phyloP scores from a whole-genome alignment of 2,888 invertebrate genomes.

The Tromatobia lineatoria region DNA sequence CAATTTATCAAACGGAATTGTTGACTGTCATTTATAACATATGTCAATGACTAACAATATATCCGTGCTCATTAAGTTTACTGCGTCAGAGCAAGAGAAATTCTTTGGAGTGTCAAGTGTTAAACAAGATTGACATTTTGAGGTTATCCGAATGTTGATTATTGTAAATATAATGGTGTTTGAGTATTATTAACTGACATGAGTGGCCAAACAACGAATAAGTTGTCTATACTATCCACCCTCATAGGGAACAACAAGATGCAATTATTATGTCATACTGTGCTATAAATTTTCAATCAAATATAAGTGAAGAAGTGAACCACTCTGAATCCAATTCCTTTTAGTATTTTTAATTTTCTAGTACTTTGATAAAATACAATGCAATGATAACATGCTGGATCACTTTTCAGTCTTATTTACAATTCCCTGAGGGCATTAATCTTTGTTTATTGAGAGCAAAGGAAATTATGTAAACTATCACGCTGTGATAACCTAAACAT shows the following conservation, averaged over 20 bases:
- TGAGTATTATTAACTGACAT: neutral
- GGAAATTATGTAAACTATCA: too few relatives aligned
- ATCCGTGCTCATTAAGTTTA: too few relatives aligned
- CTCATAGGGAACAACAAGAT: neutral
- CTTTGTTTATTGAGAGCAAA: too few relatives aligned
- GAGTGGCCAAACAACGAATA: neutral
- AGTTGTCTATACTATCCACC: too few relatives aligned
- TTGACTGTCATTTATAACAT: neutral
- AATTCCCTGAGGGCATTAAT: too few relatives aligned
- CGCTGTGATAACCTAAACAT: too few relatives aligned
- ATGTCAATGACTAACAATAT: too few relatives aligned
- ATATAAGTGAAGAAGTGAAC: neutral
- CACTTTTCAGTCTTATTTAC: too few relatives aligned
- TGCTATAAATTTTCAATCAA: neutral
- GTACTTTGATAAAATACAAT: neutral
- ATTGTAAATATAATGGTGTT: neutral
- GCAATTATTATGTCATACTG: neutral
- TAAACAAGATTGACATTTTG: neutral
- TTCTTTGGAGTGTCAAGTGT: neutral
- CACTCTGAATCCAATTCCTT: neutral
- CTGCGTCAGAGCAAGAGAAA: neutral
- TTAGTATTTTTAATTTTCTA: neutral
- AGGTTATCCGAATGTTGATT: conserved; percentile 4
- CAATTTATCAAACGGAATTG: too few relatives aligned
- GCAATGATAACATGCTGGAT: neutral